phyloP scores from a whole-genome alignment of 1,140 invertebrate genomes.

The Drosophila pachea region DNA sequence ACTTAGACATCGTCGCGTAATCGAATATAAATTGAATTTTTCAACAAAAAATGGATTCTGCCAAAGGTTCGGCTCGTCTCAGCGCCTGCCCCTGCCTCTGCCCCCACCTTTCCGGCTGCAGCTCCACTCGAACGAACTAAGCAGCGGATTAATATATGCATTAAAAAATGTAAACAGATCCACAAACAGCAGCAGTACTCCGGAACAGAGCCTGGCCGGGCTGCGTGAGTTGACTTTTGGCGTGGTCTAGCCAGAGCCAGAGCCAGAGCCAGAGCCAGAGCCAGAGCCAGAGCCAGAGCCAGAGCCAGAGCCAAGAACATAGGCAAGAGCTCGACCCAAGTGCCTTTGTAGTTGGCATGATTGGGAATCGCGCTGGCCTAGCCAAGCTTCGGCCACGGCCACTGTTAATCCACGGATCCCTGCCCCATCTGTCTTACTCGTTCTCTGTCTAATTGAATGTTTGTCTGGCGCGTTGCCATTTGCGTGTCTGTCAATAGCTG shows the following conservation, averaged over 20 bases:
- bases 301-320: no score
- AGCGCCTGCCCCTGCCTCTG: neutral
- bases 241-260: neutral
- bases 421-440: neutral
- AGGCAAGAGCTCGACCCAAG: constrained; percentile 1
- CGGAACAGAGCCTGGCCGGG: no score
- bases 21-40: constrained; percentile 77
- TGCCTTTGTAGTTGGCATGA: neutral
- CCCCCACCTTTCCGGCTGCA: constrained; percentile 7
- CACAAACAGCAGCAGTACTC: neutral
- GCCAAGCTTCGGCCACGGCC: constrained; percentile 3
- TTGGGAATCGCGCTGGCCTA: constrained; percentile 4
- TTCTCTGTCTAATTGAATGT: constrained; percentile 15
- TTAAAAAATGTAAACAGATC: constrained; percentile 46
- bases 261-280: neutral
- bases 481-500: constrained; percentile 26
- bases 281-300: neutral
- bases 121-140: constrained; percentile 65
- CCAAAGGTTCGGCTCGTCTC: constrained; percentile 41
- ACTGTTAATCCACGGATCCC: neutral
- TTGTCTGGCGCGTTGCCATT: constrained; percentile 16
- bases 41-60: constrained; percentile 71
- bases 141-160: constrained; percentile 69
- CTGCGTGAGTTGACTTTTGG: neutral
- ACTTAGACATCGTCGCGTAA: constrained; percentile 72